phyloP scores from a whole-genome alignment of 2,888 invertebrate genomes.

The Brachypterus glaber region DNA sequence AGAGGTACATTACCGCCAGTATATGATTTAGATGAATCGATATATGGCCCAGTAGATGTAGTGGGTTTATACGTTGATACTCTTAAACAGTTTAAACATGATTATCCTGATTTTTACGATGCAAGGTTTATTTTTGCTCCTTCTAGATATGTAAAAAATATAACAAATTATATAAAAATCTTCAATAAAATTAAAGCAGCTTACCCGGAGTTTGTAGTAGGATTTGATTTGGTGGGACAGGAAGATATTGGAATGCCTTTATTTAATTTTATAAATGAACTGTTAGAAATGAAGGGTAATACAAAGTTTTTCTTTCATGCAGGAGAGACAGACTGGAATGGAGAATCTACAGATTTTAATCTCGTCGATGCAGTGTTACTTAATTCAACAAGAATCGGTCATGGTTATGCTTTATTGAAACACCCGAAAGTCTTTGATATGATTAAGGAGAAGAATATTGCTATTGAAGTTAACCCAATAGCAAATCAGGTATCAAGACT shows the following conservation, averaged over 20 bases:
- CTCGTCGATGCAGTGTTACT: constrained; percentile 66
- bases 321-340: constrained; percentile 71
- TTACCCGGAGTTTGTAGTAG: constrained; percentile 56
- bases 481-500: constrained; percentile 65
- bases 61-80: constrained; percentile 43
- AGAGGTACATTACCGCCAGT: constrained; percentile 44
- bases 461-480: constrained; percentile 67
- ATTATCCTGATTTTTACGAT: constrained; percentile 50
- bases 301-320: constrained; percentile 33
- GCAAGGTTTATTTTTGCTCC: constrained; percentile 55
- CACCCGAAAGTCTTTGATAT: constrained; percentile 56
- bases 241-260: constrained; percentile 63
- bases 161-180: constrained; percentile 21
- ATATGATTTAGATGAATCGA: constrained; percentile 48
- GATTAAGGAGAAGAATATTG: constrained; percentile 51
- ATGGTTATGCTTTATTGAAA: constrained; percentile 63
- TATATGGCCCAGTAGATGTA: constrained; percentile 41
- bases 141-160: constrained; percentile 32
- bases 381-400: constrained; percentile 66
- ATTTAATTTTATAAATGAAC: constrained; percentile 45
- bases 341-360: constrained; percentile 57
- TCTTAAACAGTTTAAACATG: constrained; percentile 42
- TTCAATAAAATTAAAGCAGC: constrained; percentile 13
- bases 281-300: constrained; percentile 18
- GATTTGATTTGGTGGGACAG: constrained; percentile 75